Conservation (phyloP, 2,888 invertebrate species). For the Drosophila limbata region DNA sequence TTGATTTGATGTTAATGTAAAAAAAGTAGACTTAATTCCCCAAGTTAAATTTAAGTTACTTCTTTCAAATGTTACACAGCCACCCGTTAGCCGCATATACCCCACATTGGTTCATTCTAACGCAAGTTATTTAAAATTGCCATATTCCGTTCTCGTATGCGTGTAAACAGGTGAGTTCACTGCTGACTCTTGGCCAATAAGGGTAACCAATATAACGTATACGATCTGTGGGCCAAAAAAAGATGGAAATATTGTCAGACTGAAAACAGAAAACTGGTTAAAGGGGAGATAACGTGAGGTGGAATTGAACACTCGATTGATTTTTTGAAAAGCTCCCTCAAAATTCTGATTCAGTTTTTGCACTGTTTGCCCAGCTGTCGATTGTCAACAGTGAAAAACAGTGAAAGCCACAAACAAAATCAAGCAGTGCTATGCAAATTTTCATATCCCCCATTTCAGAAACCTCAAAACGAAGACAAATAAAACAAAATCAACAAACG, state of each 20-base stretch:
- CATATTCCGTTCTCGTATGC: conserved; percentile 10
- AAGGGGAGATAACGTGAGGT: neutral
- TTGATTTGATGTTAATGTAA: too few relatives aligned
- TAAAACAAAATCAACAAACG: conserved; percentile 40
- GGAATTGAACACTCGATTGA: conserved; percentile 65
- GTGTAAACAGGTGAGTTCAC: conserved; percentile 42
- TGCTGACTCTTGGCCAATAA: conserved; percentile 7
- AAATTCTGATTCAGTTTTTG: conserved; percentile 23
- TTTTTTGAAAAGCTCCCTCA: conserved; percentile 48
- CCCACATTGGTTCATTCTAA: neutral
- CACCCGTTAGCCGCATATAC: neutral
- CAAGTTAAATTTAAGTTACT: too few relatives aligned
- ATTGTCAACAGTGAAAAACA: conserved; percentile 48
- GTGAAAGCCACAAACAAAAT: conserved; percentile 47
- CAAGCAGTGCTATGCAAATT: conserved; percentile 59
- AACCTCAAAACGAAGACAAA: conserved; percentile 28
- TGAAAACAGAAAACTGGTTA: neutral
- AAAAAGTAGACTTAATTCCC: too few relatives aligned
- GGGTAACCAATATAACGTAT: conserved; percentile 10
- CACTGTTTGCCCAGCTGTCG: conserved; percentile 51
- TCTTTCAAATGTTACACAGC: neutral
- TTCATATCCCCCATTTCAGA: neutral
- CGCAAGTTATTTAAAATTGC: conserved; percentile 8
- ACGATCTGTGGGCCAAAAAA: conserved; percentile 22
- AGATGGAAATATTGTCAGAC: conserved; percentile 35